These are phyloP conservation scores for Micromesistius poutassou DNA, from an alignment of 2,797 vertebrate species.

Conservation along the genomic window DNA sequence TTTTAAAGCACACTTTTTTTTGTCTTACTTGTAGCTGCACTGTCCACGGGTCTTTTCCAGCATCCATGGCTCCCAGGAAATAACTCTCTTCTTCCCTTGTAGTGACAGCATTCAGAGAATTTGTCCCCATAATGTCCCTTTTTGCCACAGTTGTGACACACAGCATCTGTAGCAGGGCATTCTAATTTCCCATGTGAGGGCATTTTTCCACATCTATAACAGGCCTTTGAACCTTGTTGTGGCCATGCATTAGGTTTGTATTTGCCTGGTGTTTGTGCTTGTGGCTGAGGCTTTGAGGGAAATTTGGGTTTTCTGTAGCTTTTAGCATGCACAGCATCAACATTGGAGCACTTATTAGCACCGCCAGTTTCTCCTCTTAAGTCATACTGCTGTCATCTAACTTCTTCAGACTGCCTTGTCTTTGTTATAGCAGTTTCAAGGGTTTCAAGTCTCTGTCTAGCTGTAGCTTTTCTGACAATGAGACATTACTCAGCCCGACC, in stretches of 20 bases:
- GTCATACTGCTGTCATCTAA: background rate
- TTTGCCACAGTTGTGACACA: slow-evolving; percentile 2
- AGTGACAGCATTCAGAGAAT: background rate
- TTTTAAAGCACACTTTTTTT: background rate
- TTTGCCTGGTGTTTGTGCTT: slow-evolving; percentile 5
- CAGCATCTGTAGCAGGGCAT: background rate
- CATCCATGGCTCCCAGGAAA: background rate
- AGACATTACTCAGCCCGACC: background rate
- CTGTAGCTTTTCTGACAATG: slow-evolving; percentile 20
- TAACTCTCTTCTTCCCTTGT: background rate
- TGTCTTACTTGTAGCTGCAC: background rate
- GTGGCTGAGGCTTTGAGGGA: background rate
- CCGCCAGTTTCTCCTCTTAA: background rate
- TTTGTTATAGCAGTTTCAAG: slow-evolving; percentile 19
- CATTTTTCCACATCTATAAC: slow-evolving; percentile 4
- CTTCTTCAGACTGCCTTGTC: slow-evolving; percentile 22
- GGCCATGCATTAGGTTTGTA: background rate
- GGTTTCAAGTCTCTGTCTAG: slow-evolving; percentile 24
- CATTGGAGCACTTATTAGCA: background rate
- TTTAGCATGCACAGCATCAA: background rate
- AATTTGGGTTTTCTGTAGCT: slow-evolving; percentile 1
- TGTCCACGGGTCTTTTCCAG: background rate
- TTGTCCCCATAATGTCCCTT: background rate
- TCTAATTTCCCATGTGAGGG: background rate
- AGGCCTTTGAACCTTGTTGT: slow-evolving; percentile 4